These are phyloP conservation scores for Cinara cedri DNA, from an alignment of 2,888 invertebrate genomes.

Conservation along the genomic window DNA sequence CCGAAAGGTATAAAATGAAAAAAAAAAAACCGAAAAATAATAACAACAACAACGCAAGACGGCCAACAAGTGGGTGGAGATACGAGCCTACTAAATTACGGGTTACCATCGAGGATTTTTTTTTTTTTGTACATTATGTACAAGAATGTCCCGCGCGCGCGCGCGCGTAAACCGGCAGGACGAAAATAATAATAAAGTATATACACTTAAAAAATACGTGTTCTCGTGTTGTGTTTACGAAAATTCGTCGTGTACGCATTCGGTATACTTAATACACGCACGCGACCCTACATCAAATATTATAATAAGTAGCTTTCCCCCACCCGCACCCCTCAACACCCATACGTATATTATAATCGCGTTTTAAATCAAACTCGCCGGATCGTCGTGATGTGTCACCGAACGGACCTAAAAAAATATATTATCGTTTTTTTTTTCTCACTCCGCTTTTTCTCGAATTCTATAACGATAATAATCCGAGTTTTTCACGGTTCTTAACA, in stretches of 20 bases:
- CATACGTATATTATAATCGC: too few species aligned
- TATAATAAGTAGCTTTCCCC: too few species aligned
- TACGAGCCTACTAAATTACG: slow-evolving; percentile 49
- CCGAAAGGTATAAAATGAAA: slow-evolving; percentile 6
- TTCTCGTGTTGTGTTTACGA: neutral
- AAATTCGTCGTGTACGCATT: neutral
- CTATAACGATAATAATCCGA: too few species aligned
- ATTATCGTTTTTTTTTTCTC: too few species aligned
- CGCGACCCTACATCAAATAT: too few species aligned
- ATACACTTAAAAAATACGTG: neutral
- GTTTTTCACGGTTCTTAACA: too few species aligned
- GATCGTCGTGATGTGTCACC: too few species aligned
- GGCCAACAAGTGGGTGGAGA: slow-evolving; percentile 41
- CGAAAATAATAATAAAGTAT: slow-evolving; percentile 38
- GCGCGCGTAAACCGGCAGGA: slow-evolving; percentile 53
- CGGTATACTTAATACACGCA: too few species aligned
- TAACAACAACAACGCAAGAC: slow-evolving; percentile 27
- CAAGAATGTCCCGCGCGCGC: slow-evolving; percentile 28
- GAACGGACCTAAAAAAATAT: too few species aligned
- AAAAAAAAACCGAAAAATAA: slow-evolving; percentile 8
- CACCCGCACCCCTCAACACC: too few species aligned
- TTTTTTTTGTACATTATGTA: neutral
- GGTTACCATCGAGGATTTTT: slow-evolving; percentile 33
- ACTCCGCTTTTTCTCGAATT: too few species aligned
- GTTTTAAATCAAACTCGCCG: too few species aligned